Evolutionary conservation across 2,113 vertebrate genomes (phyloP), one percentile per base, ranked within the genome.

Genomic region (Thryonomys swinderianus): DNA sequence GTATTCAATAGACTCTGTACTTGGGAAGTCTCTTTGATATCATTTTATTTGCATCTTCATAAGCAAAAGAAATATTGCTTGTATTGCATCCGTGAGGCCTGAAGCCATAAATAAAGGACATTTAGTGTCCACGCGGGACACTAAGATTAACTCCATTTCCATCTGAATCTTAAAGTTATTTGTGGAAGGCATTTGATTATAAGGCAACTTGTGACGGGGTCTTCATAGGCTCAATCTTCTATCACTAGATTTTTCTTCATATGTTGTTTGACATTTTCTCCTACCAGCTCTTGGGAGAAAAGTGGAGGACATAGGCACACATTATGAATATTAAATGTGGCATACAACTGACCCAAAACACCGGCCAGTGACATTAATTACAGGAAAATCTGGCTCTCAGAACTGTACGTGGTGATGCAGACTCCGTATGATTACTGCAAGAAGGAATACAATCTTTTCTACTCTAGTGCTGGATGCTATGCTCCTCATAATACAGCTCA

Each of bases 271-370:
- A 64, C 14, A 42, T 79, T 85, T 85, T 55, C 10, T 13, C 23
- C 53, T 34, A 55, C 48, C 90, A 55, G 16, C 53, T 85, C 27
- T 82, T 78, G 37, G 66, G 62, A 85, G 83, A 82, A 80, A 57
- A 1, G 32, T 34, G 81, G 42, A 92, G 59, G 88, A 67, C 64
- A 64, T 0, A 37, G 66, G 20, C 18, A 48, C 45, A 67, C 45
- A 17, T 83, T 67, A 76, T 73, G 30, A 86, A 96, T 96, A 96
- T 79, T 95, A 86, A 91, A 74, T 32, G 5, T 71, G n/a, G 25
- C 34, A 48, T 32, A 27, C 7, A 95, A 71, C 14, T 48, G 18
- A 95, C 61, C 48, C 78, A 62, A 55, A 94, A 53, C 5, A 69
- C 7, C 8, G 76, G 37, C 10, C 34, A 90, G 79, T 96, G 86